Evolutionary conservation across 2,113 vertebrate species (phyloP), one percentile per base, ranked within the genome.

Genomic region (Calidris pygmaea): DNA sequence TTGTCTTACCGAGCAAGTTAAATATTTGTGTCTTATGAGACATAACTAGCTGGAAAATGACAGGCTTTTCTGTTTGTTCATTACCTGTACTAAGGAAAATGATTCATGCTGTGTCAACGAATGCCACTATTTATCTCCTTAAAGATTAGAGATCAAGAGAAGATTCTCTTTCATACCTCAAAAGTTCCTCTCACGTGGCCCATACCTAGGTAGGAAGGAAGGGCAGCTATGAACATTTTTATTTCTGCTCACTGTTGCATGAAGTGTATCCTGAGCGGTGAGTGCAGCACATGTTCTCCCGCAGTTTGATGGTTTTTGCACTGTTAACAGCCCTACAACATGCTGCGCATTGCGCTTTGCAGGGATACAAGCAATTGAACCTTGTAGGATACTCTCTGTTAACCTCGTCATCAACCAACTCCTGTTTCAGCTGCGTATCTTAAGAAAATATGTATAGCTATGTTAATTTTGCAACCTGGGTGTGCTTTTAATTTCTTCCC

Each of bases 11-110:
- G 91, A 83, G 75, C 35, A 90, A 90, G 63, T 58, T 88, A 95
- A 93, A 86, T 22, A 55, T 90, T 75, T 77, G 37, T 91, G 87
- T 94, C 52, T 43, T 77, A 30, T 26, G 67, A 89, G 73, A 78
- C 79, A 74, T 55, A 84, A 55, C 75, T 80, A 39, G 13, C 58
- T 93, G 63, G 72, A 86, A 90, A 89, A 89, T 81, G 32, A 66
- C 20, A 41, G 70, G 30, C 53, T 39, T 66, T 73, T 83, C 75
- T 93, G 37, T 88, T 95, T 94, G 78, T 80, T 95, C 63, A 3
- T 47, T 87, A 66, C 39, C 19, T 30, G 32, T 68, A 7, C 37
- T 67, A 81, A 89, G 73, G n/a, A 74, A 90, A 60, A 67, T 93
- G 24, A 95, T 67, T 95, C 65, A 86, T 77, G 32, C 37, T 52